Evolutionary conservation across 2,113 vertebrate genomes (phyloP).

Genomic region (Alligator mississippiensis): DNA sequence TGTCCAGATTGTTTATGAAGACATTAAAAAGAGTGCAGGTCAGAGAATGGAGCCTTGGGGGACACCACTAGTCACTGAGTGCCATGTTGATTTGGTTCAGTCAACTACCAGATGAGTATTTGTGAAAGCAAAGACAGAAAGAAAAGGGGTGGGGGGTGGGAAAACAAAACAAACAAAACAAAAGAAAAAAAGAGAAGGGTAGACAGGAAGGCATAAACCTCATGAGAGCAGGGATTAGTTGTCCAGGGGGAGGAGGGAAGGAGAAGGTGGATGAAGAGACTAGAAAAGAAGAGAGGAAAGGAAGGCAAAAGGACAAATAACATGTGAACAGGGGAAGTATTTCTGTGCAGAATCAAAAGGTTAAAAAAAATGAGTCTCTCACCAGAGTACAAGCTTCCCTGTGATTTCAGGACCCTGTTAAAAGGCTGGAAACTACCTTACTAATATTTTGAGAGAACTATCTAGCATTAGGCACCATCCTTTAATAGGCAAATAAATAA

Average conservation of each 20-base stretch:
- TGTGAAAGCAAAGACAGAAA: neutral
- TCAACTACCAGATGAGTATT: neutral
- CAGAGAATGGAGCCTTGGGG: too few species aligned
- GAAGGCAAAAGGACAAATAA: neutral
- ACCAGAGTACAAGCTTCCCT: neutral
- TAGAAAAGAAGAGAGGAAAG: neutral
- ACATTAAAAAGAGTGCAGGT: too few species aligned
- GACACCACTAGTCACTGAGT: too few species aligned
- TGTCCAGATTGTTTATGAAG: too few species aligned
- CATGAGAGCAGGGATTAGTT: neutral
- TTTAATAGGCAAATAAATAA: slow-evolving; percentile 13
- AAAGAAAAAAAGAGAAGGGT: too few species aligned
- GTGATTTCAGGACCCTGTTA: neutral
- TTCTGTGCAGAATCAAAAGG: neutral
- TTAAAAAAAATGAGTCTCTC: neutral
- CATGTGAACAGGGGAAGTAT: neutral
- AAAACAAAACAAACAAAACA: neutral
- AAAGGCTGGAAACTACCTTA: neutral
- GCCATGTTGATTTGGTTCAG: too few species aligned
- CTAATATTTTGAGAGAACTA: neutral
- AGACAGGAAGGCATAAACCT: neutral
- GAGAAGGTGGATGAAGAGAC: neutral
- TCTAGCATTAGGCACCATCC: neutral
- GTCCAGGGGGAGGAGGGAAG: neutral
- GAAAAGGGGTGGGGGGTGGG: slow-evolving; percentile 8